Evolutionary conservation across 35 echinoderm and acorn worm genomes (phyloP), one percentile per base, ranked within the genome.

Genomic region (Amphiura filiformis): DNA sequence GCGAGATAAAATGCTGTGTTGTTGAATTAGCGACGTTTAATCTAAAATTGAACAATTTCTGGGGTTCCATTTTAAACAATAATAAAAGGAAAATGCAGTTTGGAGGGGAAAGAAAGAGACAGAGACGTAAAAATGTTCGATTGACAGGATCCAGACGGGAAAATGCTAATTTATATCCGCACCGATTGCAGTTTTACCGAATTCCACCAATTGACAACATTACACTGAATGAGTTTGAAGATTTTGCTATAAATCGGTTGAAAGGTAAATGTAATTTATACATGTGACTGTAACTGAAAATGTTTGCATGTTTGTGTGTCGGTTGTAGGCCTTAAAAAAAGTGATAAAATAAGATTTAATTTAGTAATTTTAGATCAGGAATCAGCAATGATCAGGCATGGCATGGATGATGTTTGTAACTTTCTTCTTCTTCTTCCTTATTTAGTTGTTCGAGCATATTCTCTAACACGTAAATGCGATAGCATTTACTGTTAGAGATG

Each of bases 141-240:
- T 76, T 42, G 0, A 90, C 85, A 78, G 35, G 76, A 13, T 28
- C 75, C 31, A 36, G 34, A 15, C 30, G 81, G 28, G 89, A 91
- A 64, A 39, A 64, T 11, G 34, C 49, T 13, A 56, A 84, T 35
- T 41, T 61, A 41, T 95, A 95, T 39, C 77, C 80, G 32, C 93
- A 95, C 35, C 86, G 85, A 34, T 80, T 98, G 18, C 87, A 92
- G 76, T 98, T 98, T 87, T 98, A 98, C 77, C 84, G 84, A 23
- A 40, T 89, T 36, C 96, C 96, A 65, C 96, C 96, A 20, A 92
- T 82, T 23, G 89, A 98, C 42, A 98, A 98, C 65, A 98, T 98
- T 34, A 89, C 92, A 0, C 82, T 98, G 34, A 86, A 56, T 82
- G 96, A 98, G 84, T 98, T 98, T 65, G 96, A 98, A 75, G 96